Evolutionary conservation across 2,888 invertebrate species (phyloP).

Genomic region (Sinohyriopsis cumingii): DNA sequence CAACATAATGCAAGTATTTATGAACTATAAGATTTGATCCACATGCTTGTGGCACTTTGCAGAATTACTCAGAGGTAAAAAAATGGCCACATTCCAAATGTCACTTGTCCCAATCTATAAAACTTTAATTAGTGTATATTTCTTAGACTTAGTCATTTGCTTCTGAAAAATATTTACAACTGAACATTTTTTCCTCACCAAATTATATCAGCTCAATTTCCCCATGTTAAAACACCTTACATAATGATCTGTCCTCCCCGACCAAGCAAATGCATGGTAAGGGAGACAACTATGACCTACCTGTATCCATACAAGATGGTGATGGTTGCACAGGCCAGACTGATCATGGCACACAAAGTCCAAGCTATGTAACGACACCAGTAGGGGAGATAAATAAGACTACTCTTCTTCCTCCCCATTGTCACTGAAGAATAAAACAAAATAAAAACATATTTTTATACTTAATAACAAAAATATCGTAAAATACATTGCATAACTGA

Average conservation of each 20-base stretch:
- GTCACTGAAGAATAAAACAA: constrained; percentile 17
- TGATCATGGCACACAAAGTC: constrained; percentile 55
- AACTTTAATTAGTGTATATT: no score
- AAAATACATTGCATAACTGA: no score
- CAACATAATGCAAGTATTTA: no score
- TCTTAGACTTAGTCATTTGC: no score
- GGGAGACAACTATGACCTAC: constrained; percentile 26
- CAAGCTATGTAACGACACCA: constrained; percentile 67
- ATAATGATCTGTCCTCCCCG: not conserved
- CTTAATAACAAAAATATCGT: no score
- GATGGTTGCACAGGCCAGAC: constrained; percentile 52
- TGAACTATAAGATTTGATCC: no score
- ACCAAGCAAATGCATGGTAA: not conserved
- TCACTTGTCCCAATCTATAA: no score
- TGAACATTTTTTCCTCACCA: no score
- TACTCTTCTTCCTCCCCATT: constrained; percentile 19
- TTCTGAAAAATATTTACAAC: no score
- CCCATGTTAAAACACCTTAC: not conserved
- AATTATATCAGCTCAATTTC: not conserved
- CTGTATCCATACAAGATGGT: constrained; percentile 67
- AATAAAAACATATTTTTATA: not conserved
- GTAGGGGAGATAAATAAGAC: constrained; percentile 56
- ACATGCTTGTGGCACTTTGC: no score
- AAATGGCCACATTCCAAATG: no score
- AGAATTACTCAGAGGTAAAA: no score